Evolutionary conservation across 2,113 vertebrate species (phyloP).

Genomic region (Bos indicus): DNA sequence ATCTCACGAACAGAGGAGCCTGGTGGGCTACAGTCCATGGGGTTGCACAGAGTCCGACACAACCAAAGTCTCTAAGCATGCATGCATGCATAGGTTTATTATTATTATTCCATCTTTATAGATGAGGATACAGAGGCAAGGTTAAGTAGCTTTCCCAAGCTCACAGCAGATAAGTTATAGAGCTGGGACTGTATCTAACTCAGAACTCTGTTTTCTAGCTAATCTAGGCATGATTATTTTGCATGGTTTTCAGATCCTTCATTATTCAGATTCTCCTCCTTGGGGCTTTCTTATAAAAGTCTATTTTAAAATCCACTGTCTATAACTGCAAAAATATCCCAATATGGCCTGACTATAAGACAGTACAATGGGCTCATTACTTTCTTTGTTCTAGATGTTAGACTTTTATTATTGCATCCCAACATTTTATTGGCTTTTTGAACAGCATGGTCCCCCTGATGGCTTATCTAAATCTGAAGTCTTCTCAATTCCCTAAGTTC

Average conservation of each 20-base stretch:
- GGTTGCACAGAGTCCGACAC: neutral
- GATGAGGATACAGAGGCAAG: neutral
- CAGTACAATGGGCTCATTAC: neutral
- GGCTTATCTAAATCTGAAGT: neutral
- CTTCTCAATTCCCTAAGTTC: neutral
- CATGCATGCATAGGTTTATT: neutral
- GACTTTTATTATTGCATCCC: neutral
- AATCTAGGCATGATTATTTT: neutral
- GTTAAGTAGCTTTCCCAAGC: neutral
- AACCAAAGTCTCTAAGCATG: neutral
- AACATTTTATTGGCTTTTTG: slow-evolving; percentile 10
- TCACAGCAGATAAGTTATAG: neutral
- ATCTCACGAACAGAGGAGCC: neutral
- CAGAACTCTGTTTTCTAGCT: neutral
- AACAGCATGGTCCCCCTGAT: neutral
- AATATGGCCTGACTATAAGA: neutral
- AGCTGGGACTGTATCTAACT: neutral
- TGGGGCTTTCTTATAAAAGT: neutral
- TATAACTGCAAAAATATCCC: neutral
- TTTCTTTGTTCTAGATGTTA: neutral
- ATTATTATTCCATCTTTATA: neutral
- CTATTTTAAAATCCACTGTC: neutral
- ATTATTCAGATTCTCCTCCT: neutral
- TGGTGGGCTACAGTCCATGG: neutral
- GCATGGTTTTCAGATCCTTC: neutral